Conservation (phyloP, 2,888 invertebrate genomes). For the Drosophila leonis region DNA sequence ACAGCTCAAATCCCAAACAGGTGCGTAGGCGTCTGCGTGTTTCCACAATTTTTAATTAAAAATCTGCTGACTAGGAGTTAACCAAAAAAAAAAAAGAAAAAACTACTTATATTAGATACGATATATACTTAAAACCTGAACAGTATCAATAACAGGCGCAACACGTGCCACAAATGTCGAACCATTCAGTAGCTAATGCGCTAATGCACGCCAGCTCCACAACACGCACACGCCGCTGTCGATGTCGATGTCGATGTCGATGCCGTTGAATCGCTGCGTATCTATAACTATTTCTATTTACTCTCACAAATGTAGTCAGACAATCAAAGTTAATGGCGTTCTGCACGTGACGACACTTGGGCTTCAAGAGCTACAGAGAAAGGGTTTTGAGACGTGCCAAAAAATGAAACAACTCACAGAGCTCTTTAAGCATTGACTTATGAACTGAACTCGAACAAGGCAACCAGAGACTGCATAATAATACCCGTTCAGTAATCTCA, state of each 20-base stretch:
- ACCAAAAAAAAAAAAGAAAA: too few species aligned
- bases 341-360: background rate
- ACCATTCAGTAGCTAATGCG: conserved; percentile 2
- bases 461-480: too few species aligned
- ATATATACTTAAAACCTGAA: conserved; percentile 22
- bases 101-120: conserved; percentile 29
- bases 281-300: background rate
- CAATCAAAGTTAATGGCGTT: background rate
- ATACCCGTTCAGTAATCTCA: too few species aligned
- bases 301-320: background rate
- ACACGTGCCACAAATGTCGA: conserved; percentile 37
- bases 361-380: too few species aligned
- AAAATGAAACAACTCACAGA: background rate
- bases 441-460: too few species aligned
- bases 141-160: conserved; percentile 38
- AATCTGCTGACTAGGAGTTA: conserved; percentile 17
- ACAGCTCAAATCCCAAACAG: conserved; percentile 15
- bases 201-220: background rate
- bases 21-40: conserved; percentile 36
- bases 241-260: background rate
- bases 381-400: background rate
- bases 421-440: too few species aligned
- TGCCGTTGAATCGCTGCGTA: background rate
- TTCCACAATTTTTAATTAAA: conserved; percentile 53
- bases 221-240: conserved; percentile 23